A percentile compares a stretch with the other conserved stretches of the same genome.
These are phyloP conservation scores for Hemicrepidius hirtus DNA, from an alignment of 2,888 invertebrate genomes.

Conservation along the genomic window DNA sequence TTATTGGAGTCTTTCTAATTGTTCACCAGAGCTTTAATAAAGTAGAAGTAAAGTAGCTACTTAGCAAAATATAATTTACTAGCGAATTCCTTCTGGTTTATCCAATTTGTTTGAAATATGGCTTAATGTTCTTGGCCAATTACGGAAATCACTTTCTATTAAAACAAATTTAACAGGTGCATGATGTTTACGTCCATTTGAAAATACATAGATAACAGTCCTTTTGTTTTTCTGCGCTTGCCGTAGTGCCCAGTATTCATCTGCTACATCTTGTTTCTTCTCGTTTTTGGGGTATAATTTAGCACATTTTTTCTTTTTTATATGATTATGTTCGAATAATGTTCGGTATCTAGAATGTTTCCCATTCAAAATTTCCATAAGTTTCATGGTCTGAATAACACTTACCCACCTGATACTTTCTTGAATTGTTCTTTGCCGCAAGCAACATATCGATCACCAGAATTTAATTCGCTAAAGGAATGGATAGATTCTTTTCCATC, in stretches of 20 bases:
- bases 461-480: conserved; percentile 48
- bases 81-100: conserved; percentile 30
- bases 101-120: conserved; percentile 41
- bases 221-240: conserved; percentile 30
- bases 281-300: conserved; percentile 8
- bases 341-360: conserved; percentile 34
- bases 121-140: conserved; percentile 42
- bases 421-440: conserved; percentile 47
- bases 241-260: neutral
- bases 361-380: neutral
- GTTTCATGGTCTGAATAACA: neutral
- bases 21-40: neutral
- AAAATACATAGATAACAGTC: conserved; percentile 41
- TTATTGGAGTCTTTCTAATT: too few species aligned
- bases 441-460: conserved; percentile 54
- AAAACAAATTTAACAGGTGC: conserved; percentile 47
- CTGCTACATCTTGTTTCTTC: neutral
- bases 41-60: too few species aligned
- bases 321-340: conserved; percentile 28
- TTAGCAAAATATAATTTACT: neutral
- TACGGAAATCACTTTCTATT: conserved; percentile 42
- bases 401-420: conserved; percentile 50
- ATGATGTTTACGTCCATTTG: conserved; percentile 40
- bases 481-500: conserved; percentile 50
- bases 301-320: conserved; percentile 10